These are phyloP conservation scores for Penaeus monodon DNA, from an alignment of 2,888 invertebrate species.

Conservation along the genomic window DNA sequence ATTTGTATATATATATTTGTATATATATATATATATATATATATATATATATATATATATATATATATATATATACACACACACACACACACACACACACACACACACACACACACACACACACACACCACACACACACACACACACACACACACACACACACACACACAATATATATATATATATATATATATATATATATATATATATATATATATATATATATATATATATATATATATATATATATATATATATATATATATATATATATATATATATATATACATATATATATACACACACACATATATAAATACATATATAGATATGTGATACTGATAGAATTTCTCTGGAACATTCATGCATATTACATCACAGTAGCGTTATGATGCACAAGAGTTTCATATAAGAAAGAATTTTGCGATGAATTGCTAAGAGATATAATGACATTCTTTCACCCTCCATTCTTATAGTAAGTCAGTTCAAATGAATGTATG, in stretches of 20 bases:
- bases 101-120: conserved; percentile 5
- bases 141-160: conserved; percentile 1
- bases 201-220: background rate
- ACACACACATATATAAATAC: no score
- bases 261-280: background rate
- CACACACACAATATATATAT: conserved; percentile 1
- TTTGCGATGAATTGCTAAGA: no score
- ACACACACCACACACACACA: conserved; percentile 2
- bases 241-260: no score
- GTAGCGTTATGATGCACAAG: no score
- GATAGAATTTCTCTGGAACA: no score
- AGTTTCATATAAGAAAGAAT: no score
- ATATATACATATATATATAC: no score
- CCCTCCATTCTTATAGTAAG: no score
- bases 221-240: background rate
- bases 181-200: background rate
- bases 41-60: conserved; percentile 20
- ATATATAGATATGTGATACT: no score
- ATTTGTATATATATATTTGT: background rate
- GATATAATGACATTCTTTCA: no score
- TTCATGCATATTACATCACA: no score
- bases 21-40: background rate
- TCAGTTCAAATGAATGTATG: no score
- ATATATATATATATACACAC: background rate
- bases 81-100: background rate